Base-by-base conservation (phyloP, 1,140 invertebrate genomes). In the Drosophila eugracilis region DNA sequence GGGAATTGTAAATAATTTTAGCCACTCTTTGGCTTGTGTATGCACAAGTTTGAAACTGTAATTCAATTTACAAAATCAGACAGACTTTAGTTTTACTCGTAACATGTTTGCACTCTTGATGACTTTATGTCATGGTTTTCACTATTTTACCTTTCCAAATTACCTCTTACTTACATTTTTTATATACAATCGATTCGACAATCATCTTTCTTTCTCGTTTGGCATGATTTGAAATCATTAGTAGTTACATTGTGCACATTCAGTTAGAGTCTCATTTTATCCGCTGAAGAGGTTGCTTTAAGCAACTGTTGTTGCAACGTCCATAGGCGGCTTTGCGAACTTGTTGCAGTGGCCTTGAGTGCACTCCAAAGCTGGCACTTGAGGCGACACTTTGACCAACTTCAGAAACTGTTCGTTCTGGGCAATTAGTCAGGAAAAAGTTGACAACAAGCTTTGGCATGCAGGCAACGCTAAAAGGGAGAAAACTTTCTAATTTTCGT, bases 361-460 rank as follows among this genome's bases (percentile, higher is more conserved):
- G 60, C 60, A 52, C 63, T 69, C 28, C 5, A 53, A 15, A 22
- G 37, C 63, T 67, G 45, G 21, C 45, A 67, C 63, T 67, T 22
- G 28, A 42, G 60, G 63, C 65, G 17, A 39, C 60, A 53, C 36
- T 67, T 24, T 41, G 14, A 37, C 26, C 60, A 67, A 53, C 37
- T 67, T 67, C 28, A 53, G 62, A 37, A 30, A 67, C 36, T 26
- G 28, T 42, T 69, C 60, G 65, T 44, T 69, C 47, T 53, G 62
- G 60, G 62, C 62, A 69, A 69, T 69, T 69, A 69, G 65, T 69
- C 47, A 34, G 28, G 2, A 19, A 42, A 52, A 67, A 67, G 47
- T 53, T 67, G 37, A 53, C 60, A 65, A 48, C 30, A 12, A 24
- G 54, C 39, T 17, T 10, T 21, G 17, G 9, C 14, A 17, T 17